Percentiles rank a stretch among this genome's conserved stretches.
Evolutionary conservation across 1,140 invertebrate genomes (phyloP).

Genomic region (Macrobrachium rosenbergii): DNA sequence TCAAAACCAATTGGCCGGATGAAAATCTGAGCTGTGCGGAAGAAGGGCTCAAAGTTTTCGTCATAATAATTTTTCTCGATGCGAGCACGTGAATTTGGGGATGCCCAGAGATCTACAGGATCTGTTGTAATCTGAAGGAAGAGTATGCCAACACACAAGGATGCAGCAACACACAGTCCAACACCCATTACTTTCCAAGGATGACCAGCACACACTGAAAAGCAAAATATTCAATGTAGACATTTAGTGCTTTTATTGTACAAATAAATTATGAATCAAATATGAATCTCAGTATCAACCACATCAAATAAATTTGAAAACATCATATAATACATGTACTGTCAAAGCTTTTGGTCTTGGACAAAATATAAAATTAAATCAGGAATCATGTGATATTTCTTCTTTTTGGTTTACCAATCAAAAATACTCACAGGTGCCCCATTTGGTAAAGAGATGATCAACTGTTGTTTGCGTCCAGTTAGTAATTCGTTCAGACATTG

Average conservation of each 20-base stretch:
- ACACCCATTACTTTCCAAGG: conserved; percentile 84
- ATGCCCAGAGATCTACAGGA: conserved; percentile 97
- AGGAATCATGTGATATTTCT: not conserved
- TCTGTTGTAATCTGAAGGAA: conserved; percentile 87
- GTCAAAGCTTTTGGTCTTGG: not conserved
- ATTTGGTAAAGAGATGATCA: conserved; percentile 82
- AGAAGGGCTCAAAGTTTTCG: conserved; percentile 94
- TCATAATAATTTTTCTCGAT: conserved; percentile 93
- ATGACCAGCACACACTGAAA: conserved; percentile 81
- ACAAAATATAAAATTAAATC: too few species aligned
- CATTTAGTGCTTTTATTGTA: not conserved
- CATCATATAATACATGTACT: not conserved
- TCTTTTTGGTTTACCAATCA: not conserved
- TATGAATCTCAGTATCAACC: too few species aligned
- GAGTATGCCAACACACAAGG: conserved; percentile 77
- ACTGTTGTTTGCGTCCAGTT: conserved; percentile 72
- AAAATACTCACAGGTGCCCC: conserved; percentile 77
- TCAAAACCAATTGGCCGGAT: conserved; percentile 73
- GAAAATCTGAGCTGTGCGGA: conserved; percentile 92
- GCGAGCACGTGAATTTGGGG: conserved; percentile 86
- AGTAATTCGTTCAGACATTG: conserved; percentile 56
- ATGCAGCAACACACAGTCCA: conserved; percentile 77
- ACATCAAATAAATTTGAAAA: too few species aligned
- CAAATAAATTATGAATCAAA: not conserved
- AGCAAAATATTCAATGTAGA: not conserved